phyloP scores from a whole-genome alignment of 2,797 vertebrate genomes.

The Gobio occitaniae region DNA sequence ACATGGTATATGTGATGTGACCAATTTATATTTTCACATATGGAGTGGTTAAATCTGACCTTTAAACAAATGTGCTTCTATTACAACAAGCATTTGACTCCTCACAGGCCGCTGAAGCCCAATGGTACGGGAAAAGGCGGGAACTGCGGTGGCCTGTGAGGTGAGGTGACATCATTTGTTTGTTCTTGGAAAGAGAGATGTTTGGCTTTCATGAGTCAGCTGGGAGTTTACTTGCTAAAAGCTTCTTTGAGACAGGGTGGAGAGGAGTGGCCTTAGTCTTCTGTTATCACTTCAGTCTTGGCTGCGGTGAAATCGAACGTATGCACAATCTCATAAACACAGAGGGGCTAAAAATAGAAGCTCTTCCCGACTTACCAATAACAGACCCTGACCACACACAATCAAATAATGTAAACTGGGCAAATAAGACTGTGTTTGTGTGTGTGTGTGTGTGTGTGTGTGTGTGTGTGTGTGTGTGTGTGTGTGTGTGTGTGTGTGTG shows the following conservation, averaged over 20 bases:
- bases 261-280: slow-evolving; percentile 28
- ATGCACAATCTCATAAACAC: slow-evolving; percentile 54
- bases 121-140: slow-evolving; percentile 35
- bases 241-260: slow-evolving; percentile 36
- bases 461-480: background rate
- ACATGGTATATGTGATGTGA: background rate
- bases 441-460: background rate
- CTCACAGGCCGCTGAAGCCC: background rate
- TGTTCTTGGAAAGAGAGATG: slow-evolving; percentile 43
- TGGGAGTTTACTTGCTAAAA: slow-evolving; percentile 43
- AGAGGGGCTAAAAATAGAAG: slow-evolving; percentile 47
- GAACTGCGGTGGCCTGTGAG: slow-evolving; percentile 36
- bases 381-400: slow-evolving; percentile 24
- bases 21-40: background rate
- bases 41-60: background rate
- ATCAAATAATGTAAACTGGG: slow-evolving; percentile 14
- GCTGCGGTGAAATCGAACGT: slow-evolving; percentile 38
- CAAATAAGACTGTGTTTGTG: background rate
- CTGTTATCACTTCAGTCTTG: slow-evolving; percentile 38
- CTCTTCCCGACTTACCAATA: slow-evolving; percentile 18
- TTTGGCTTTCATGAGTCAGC: slow-evolving; percentile 44
- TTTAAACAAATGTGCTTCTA: slow-evolving; percentile 9
- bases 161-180: slow-evolving; percentile 61
- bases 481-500: background rate
- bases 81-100: background rate